Evolutionary conservation across 2,113 vertebrate species (phyloP).

Genomic region (Gopherus flavomarginatus): DNA sequence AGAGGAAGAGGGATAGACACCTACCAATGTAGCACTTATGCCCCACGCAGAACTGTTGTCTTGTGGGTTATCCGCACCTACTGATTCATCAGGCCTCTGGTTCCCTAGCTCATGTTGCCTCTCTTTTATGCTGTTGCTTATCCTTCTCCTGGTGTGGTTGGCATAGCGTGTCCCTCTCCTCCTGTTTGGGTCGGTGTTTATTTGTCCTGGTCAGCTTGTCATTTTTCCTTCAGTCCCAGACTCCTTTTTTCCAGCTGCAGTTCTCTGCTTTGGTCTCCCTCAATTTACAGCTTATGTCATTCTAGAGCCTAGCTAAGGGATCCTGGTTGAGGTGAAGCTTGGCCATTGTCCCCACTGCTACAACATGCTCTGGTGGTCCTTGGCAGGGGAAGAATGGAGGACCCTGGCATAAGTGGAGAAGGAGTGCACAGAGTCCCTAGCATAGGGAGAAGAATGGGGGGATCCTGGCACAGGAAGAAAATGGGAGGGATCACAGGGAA

Average conservation of each 20-base stretch:
- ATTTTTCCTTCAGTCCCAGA: not conserved
- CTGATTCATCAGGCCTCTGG: not conserved
- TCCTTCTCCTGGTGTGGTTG: not conserved
- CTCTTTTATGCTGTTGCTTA: not conserved
- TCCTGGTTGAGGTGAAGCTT: not conserved
- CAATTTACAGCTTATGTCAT: not conserved
- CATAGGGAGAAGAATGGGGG: no score
- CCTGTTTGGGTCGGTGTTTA: not conserved
- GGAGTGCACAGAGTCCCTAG: no score
- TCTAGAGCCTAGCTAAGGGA: not conserved
- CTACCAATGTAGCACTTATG: not conserved
- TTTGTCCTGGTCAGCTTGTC: not conserved
- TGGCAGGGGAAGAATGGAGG: no score
- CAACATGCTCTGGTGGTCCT: no score
- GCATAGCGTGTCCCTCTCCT: not conserved
- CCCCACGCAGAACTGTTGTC: not conserved
- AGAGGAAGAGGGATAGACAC: not conserved
- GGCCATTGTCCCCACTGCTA: no score
- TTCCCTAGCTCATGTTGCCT: not conserved
- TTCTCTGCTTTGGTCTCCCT: not conserved
- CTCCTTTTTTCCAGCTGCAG: not conserved
- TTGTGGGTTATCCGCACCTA: not conserved
- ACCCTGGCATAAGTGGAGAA: no score
- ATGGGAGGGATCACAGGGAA: no score
- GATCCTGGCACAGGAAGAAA: no score